These are phyloP conservation scores for Drosophila meridiana DNA, from an alignment of 2,888 invertebrate genomes.

Conservation along the genomic window DNA sequence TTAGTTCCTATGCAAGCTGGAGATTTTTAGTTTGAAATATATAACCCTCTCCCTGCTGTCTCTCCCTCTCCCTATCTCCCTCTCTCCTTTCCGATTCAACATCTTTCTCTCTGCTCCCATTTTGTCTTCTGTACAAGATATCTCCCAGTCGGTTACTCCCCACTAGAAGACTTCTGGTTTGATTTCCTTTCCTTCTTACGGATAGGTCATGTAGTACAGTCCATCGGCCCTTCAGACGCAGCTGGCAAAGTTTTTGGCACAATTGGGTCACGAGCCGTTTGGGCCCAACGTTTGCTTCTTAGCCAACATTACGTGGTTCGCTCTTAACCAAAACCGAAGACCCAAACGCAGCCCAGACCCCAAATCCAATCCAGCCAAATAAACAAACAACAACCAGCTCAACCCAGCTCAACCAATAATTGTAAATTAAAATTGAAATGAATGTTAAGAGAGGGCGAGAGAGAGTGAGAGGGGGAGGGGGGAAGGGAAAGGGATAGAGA, in stretches of 20 bases:
- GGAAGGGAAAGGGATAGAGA: not conserved
- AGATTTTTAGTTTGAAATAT: not conserved
- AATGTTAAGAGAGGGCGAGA: constrained; percentile 32
- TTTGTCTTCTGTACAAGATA: no score
- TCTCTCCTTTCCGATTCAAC: no score
- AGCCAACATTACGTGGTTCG: constrained; percentile 37
- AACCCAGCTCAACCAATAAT: constrained; percentile 59
- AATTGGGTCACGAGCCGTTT: constrained; percentile 61
- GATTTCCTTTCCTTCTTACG: constrained; percentile 16
- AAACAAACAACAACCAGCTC: constrained; percentile 34
- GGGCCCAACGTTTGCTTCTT: constrained; percentile 40
- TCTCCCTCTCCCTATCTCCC: no score
- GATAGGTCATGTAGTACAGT: constrained; percentile 61
- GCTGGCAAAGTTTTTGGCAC: constrained; percentile 48
- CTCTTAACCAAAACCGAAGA: constrained; percentile 10
- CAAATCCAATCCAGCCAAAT: constrained; percentile 15
- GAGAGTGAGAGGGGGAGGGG: not conserved
- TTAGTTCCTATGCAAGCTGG: no score
- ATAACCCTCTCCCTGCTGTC: no score
- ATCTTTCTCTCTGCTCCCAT: no score
- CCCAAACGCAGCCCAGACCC: constrained; percentile 3
- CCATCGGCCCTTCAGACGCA: constrained; percentile 15
- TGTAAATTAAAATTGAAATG: constrained; percentile 79
- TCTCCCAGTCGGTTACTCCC: not conserved
- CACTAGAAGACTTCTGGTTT: not conserved